These are phyloP conservation scores for Entomobrya proxima DNA, from an alignment of 2,888 invertebrate species.

Conservation along the genomic window DNA sequence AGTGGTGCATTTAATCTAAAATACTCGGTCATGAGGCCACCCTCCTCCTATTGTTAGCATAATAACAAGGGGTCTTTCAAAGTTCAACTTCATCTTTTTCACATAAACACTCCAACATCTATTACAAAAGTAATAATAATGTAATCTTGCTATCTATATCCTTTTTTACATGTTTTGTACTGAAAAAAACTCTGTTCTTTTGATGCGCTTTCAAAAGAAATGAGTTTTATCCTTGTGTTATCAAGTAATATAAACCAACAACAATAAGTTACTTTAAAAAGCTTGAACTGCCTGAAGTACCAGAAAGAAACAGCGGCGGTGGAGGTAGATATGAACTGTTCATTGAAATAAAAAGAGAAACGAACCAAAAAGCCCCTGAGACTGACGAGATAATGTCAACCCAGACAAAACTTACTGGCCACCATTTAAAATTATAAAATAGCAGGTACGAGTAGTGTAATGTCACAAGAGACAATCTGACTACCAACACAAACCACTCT, in stretches of 20 bases:
- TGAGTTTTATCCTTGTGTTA: conserved; percentile 11
- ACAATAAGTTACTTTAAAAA: background rate
- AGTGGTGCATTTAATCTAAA: conserved; percentile 55
- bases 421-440: too few species aligned
- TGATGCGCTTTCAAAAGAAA: conserved; percentile 2
- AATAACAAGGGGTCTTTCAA: conserved; percentile 47
- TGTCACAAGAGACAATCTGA: too few species aligned
- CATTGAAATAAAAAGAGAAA: too few species aligned
- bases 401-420: too few species aligned
- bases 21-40: conserved; percentile 62
- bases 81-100: conserved; percentile 42
- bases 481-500: too few species aligned
- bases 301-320: too few species aligned
- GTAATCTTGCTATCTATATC: conserved; percentile 10
- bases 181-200: background rate
- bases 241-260: background rate
- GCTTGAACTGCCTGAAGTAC: background rate
- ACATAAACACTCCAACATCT: conserved; percentile 16
- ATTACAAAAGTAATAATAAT: conserved; percentile 20
- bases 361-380: too few species aligned
- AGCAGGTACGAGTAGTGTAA: too few species aligned
- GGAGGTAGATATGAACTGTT: too few species aligned
- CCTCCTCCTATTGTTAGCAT: conserved; percentile 62
- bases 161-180: background rate
- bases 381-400: too few species aligned